These are phyloP conservation scores for Caenorhabditis remanei DNA, from an alignment of 1,140 invertebrate genomes.

Conservation along the genomic window DNA sequence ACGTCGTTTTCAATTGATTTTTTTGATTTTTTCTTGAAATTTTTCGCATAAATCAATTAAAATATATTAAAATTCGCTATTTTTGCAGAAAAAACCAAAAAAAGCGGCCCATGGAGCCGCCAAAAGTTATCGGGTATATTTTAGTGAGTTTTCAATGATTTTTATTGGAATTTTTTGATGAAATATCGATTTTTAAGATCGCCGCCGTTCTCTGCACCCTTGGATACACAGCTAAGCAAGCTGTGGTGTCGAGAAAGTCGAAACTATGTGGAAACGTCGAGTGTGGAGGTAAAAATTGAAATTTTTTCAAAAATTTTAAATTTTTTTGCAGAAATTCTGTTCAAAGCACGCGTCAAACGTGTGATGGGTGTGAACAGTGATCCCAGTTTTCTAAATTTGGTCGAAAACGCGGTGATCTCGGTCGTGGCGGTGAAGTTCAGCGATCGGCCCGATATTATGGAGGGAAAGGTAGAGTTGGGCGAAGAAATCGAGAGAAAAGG, in stretches of 20 bases:
- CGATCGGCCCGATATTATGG: conserved; percentile 57
- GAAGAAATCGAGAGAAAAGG: no score
- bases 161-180: not conserved
- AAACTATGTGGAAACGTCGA: conserved; percentile 57
- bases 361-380: conserved; percentile 44
- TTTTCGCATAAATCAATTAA: not conserved
- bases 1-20: not conserved
- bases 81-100: conserved; percentile 17
- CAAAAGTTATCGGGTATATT: conserved; percentile 24
- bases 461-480: conserved; percentile 49
- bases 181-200: not conserved
- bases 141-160: not conserved
- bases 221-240: not conserved
- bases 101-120: conserved; percentile 19
- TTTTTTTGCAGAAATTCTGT: conserved; percentile 38
- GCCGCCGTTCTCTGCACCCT: no score
- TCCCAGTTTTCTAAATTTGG: conserved; percentile 45
- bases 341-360: conserved; percentile 57
- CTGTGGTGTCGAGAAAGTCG: conserved; percentile 35
- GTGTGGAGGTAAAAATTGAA: conserved; percentile 36
- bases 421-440: conserved; percentile 62
- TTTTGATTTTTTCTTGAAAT: not conserved
- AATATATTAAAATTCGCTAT: not conserved
- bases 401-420: conserved; percentile 35
- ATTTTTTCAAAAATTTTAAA: not conserved